Evolutionary conservation across 2,888 invertebrate species (phyloP).

Genomic region (Agrotis exclamationis): DNA sequence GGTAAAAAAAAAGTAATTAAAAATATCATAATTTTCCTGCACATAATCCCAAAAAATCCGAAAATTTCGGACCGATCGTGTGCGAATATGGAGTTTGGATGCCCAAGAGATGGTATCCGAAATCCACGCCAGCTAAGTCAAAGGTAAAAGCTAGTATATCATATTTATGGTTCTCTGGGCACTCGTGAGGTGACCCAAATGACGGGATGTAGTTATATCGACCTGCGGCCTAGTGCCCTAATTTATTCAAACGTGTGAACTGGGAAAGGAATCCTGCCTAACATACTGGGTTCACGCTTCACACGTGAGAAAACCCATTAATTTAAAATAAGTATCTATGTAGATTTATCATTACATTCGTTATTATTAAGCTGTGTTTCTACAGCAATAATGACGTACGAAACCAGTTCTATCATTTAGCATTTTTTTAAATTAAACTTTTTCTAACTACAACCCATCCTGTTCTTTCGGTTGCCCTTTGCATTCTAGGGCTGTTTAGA

Average conservation of each 20-base stretch:
- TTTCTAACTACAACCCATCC: no score
- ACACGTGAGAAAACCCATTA: not conserved
- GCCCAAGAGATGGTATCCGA: not conserved
- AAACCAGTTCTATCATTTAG: no score
- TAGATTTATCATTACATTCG: not conserved
- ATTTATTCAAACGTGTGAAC: slow-evolving; percentile 12
- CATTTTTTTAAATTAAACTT: no score
- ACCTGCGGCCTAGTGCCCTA: slow-evolving; percentile 11
- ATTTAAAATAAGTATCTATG: not conserved
- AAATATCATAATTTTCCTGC: no score
- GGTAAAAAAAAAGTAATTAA: no score
- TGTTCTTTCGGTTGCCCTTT: no score
- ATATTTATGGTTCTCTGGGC: not conserved
- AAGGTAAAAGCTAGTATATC: not conserved
- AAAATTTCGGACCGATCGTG: no score
- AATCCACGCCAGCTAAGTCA: not conserved
- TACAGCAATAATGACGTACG: no score
- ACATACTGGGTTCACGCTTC: not conserved
- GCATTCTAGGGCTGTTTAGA: no score
- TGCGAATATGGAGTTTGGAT: not conserved
- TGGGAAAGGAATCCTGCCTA: not conserved
- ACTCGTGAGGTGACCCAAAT: slow-evolving; percentile 12
- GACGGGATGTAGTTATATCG: slow-evolving; percentile 11
- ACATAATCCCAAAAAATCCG: no score
- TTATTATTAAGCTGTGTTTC: no score